Evolutionary conservation across 2,888 invertebrate species (phyloP).

Genomic region (Phaonia tiefii): DNA sequence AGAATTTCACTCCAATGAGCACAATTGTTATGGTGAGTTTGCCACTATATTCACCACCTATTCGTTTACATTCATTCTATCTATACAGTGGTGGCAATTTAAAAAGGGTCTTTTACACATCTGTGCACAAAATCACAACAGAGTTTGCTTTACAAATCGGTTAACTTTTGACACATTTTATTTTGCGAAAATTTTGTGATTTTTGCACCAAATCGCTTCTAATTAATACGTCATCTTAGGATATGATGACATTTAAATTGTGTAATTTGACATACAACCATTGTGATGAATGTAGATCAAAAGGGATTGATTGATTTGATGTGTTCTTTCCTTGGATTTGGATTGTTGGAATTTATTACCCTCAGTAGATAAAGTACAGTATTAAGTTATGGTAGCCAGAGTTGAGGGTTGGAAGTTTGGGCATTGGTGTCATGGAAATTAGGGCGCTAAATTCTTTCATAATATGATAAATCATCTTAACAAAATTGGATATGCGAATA

Average conservation of each 20-base stretch:
- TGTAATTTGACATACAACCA: conserved; percentile 3
- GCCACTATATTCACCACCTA: background rate
- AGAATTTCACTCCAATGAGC: background rate
- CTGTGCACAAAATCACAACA: background rate
- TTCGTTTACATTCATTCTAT: background rate
- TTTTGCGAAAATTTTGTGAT: conserved; percentile 44
- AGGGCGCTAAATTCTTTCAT: conserved; percentile 59
- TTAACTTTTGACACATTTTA: conserved; percentile 7
- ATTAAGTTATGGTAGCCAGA: background rate
- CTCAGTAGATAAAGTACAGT: no score
- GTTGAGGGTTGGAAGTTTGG: background rate
- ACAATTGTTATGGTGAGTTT: background rate
- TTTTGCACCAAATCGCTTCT: conserved; percentile 47
- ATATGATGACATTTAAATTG: conserved; percentile 41
- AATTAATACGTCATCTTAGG: conserved; percentile 59
- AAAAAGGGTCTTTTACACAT: background rate
- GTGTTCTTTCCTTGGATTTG: no score
- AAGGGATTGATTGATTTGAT: background rate
- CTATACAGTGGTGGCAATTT: background rate
- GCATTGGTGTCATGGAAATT: conserved; percentile 30
- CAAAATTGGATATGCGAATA: conserved; percentile 23
- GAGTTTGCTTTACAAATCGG: background rate
- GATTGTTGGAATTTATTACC: no score
- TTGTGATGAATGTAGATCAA: background rate
- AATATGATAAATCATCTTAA: conserved; percentile 57